A percentile compares a stretch with the other conserved stretches of the same genome.
Evolutionary conservation across 1,140 invertebrate species (phyloP).

Genomic region (Macrotrachela quadricornifera): DNA sequence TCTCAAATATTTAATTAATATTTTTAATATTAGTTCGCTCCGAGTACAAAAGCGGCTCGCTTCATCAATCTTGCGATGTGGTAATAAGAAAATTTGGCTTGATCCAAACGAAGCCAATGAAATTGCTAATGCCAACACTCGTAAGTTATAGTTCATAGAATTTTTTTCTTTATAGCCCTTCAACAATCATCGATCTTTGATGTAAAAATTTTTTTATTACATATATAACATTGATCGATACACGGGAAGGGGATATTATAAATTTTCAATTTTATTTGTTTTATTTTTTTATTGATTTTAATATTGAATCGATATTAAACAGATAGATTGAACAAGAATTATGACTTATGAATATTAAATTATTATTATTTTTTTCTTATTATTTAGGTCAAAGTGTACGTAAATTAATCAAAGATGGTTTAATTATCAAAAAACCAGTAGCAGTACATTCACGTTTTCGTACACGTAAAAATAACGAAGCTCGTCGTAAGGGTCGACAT

Average conservation of each 20-base stretch:
- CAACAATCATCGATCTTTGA: no score
- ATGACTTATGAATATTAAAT: no score
- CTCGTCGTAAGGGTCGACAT: slow-evolving; percentile 72
- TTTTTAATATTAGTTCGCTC: slow-evolving; percentile 30
- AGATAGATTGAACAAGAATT: no score
- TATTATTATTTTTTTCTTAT: no score
- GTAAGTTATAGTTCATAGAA: slow-evolving; percentile 41
- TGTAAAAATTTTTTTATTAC: no score
- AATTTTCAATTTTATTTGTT: no score
- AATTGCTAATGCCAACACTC: slow-evolving; percentile 94
- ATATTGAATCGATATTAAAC: no score
- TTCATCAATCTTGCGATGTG: slow-evolving; percentile 91
- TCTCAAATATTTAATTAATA: no score
- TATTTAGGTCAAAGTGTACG: slow-evolving; percentile 79
- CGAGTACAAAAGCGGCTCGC: slow-evolving; percentile 71
- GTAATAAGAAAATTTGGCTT: slow-evolving; percentile 97
- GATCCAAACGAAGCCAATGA: slow-evolving; percentile 99
- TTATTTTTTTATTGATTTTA: no score
- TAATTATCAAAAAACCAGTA: slow-evolving; percentile 97
- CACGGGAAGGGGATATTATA: no score
- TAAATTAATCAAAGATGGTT: slow-evolving; percentile 95
- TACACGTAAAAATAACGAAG: slow-evolving; percentile 86
- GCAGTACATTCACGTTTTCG: slow-evolving; percentile 90
- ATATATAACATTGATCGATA: no score
- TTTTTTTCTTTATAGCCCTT: no score